These are phyloP conservation scores for Drosophila grimshawi DNA, from an alignment of 1,140 invertebrate species.

Conservation along the genomic window DNA sequence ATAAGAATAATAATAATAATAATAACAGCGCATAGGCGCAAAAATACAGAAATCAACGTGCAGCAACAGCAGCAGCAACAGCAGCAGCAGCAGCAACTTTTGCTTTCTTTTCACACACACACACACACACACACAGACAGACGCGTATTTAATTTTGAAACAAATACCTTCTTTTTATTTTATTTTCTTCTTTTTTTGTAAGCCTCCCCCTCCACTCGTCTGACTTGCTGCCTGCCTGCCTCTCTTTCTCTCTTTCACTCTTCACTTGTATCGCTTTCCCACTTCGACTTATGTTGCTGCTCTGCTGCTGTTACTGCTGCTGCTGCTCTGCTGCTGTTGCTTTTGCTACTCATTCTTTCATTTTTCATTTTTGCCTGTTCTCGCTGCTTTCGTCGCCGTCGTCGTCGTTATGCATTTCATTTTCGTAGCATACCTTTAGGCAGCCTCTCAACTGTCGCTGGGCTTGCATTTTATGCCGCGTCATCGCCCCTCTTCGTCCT, in stretches of 20 bases:
- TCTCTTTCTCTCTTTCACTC: neutral
- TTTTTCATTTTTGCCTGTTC: neutral
- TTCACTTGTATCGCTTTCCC: neutral
- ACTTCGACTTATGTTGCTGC: neutral
- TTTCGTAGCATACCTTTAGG: constrained; percentile 75
- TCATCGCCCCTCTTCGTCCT: constrained; percentile 20
- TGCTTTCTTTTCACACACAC: constrained; percentile 64
- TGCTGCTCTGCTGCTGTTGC: neutral
- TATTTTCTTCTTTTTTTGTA: constrained; percentile 37
- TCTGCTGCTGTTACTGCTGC: neutral
- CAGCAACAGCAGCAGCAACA: constrained; percentile 7
- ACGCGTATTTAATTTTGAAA: constrained; percentile 76
- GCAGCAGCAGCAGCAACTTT: constrained; percentile 63
- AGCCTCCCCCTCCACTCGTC: constrained; percentile 15
- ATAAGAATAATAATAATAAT: constrained; percentile 65
- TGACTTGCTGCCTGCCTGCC: neutral
- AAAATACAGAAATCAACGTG: constrained; percentile 58
- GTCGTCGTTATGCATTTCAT: constrained; percentile 49
- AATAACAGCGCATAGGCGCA: constrained; percentile 28
- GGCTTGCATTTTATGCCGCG: constrained; percentile 63
- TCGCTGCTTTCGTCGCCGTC: constrained; percentile 10
- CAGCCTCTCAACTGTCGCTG: constrained; percentile 59
- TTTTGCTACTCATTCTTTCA: neutral
- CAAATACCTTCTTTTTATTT: constrained; percentile 56
- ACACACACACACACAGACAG: constrained; percentile 28